Evolutionary conservation across 2,888 invertebrate genomes (phyloP), one percentile per base, ranked within the genome.

Genomic region (Brassicogethes aeneus): DNA sequence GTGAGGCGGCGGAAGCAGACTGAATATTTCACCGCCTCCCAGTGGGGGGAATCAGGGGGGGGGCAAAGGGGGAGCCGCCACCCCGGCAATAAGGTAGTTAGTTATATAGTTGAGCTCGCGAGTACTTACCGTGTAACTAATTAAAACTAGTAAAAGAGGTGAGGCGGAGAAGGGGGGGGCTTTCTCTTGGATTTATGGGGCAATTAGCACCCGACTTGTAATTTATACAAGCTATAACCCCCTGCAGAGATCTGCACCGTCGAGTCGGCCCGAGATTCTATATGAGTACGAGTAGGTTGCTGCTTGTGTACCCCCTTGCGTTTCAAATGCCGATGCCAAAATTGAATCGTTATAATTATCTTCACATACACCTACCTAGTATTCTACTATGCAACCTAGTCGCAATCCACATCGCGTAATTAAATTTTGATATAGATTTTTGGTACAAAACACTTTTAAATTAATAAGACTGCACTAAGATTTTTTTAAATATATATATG

Each of bases 201-300:
- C 55, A 57, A 59, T 57, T 59, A 59, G 59, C 56, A 56, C 56
- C 54, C 57, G 54, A 52, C 54, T 56, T 52, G 56, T 57, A 59
- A 59, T 59, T 57, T 59, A 59, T 57, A 56, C 54, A 55, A 52
- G 56, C 54, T 51, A 52, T 55, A 54, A 55, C 54, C 53, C 55
- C 53, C 53, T 47, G 52, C 53, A 47, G 52, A 47, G 53, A 23
- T 41, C 49, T 48, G 50, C 52, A 51, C 44, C 52, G 50, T 50
- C 41, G n/a, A n/a, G n/a, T 46, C 44, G 40, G 36, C 35, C 36
- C 43, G 16, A 23, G n/a, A 43, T 46, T 7, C 44, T 35, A 38
- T 39, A 36, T 37, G 39, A n/a, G n/a, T n/a, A n/a, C n/a, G 16
- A 17, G 15, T 36, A 36, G 34, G 31, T 29, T 30, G n/a, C n/a